Conservation (phyloP, 1,140 invertebrate genomes). For the Leptoteleia sp. region DNA sequence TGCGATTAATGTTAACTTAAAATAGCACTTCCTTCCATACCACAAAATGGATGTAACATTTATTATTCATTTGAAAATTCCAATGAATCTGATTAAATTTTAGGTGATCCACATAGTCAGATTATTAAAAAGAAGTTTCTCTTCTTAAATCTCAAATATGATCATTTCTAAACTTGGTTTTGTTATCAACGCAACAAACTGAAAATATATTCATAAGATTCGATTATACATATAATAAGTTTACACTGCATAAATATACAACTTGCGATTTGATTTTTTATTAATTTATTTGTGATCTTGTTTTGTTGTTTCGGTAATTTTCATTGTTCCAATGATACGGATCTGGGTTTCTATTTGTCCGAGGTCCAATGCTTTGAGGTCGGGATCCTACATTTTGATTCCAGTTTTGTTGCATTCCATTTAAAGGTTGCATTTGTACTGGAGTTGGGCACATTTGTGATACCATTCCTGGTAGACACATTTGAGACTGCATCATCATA, state of each 20-base stretch:
- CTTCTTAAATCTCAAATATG: too few relatives aligned
- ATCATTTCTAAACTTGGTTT: too few relatives aligned
- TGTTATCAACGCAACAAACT: too few relatives aligned
- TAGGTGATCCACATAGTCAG: too few relatives aligned
- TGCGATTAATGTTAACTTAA: too few relatives aligned
- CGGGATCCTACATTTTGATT: constrained; percentile 8
- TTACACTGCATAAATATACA: too few relatives aligned
- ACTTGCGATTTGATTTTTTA: neutral
- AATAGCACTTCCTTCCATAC: neutral
- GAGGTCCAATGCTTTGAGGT: neutral
- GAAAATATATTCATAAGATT: too few relatives aligned
- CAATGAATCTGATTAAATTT: too few relatives aligned
- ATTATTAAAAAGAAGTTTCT: too few relatives aligned
- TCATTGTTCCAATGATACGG: constrained; percentile 18
- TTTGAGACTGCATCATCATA: constrained; percentile 17
- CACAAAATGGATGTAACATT: too few relatives aligned
- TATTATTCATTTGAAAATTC: too few relatives aligned
- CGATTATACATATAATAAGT: too few relatives aligned
- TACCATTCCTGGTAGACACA: constrained; percentile 8
- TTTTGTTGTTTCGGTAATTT: neutral
- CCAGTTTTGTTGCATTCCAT: constrained; percentile 16
- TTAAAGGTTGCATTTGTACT: neutral
- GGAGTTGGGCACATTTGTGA: constrained; percentile 18
- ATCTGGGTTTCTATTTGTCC: neutral
- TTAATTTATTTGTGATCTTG: neutral